Evolutionary conservation across 2,888 invertebrate genomes (phyloP).

Genomic region (Didymodactylos carnosus): DNA sequence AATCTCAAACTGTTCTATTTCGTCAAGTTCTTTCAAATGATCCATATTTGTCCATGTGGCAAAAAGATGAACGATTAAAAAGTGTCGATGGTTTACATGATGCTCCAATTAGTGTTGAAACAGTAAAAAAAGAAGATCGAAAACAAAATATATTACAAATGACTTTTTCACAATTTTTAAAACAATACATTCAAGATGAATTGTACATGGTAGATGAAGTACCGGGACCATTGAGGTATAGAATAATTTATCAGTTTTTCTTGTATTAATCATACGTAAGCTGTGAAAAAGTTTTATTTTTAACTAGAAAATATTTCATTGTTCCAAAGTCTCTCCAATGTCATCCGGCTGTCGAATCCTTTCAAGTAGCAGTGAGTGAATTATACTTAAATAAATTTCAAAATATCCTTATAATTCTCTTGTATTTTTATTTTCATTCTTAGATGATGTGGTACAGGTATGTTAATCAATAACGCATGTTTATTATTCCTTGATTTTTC

Average conservation of each 20-base stretch:
- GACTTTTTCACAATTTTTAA: slow-evolving; percentile 25
- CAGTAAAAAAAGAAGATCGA: slow-evolving; percentile 27
- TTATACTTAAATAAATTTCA: neutral
- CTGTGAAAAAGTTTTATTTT: slow-evolving; percentile 14
- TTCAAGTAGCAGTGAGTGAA: slow-evolving; percentile 24
- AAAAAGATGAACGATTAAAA: slow-evolving; percentile 20
- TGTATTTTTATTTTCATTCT: neutral
- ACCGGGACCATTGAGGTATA: slow-evolving; percentile 25
- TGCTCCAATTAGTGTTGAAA: slow-evolving; percentile 23
- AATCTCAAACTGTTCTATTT: slow-evolving; percentile 24
- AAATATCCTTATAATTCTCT: neutral
- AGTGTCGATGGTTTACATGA: slow-evolving; percentile 17
- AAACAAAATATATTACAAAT: slow-evolving; percentile 20
- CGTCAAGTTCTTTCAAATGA: slow-evolving; percentile 22
- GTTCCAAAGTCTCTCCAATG: slow-evolving; percentile 28
- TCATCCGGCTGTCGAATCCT: slow-evolving; percentile 19
- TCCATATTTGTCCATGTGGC: slow-evolving; percentile 24
- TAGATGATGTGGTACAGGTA: neutral
- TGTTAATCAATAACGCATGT: neutral
- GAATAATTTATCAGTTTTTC: neutral
- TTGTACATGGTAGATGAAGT: slow-evolving; percentile 28
- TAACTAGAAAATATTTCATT: slow-evolving; percentile 23
- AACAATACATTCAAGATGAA: slow-evolving; percentile 23
- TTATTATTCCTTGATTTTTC: too few relatives aligned
- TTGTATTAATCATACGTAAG: neutral